A percentile compares a stretch with the other conserved stretches of the same genome.
Evolutionary conservation across 2,113 vertebrate species (phyloP).

Genomic region (Lophotis ruficrista): DNA sequence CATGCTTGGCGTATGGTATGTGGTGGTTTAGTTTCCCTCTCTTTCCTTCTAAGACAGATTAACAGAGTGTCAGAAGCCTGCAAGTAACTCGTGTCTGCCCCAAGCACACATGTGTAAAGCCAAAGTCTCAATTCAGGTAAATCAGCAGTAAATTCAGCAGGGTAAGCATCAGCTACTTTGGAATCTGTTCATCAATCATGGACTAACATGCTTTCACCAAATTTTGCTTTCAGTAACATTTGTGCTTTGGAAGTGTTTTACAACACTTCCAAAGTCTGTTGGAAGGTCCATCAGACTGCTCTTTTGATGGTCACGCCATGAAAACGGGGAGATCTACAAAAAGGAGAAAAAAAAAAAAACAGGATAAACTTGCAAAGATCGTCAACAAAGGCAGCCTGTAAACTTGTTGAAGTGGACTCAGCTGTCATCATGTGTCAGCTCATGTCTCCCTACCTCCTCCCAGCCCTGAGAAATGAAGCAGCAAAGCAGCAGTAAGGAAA

Average conservation of each 20-base stretch:
- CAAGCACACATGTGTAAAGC: fast-evolving
- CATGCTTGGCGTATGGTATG: background rate
- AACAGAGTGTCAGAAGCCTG: background rate
- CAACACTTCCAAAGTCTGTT: no score
- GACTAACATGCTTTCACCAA: background rate
- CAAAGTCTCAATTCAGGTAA: background rate
- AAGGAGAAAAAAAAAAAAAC: background rate
- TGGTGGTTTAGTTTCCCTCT: background rate
- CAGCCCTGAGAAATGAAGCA: background rate
- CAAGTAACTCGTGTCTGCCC: background rate
- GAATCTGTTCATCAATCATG: background rate
- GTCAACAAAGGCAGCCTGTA: background rate
- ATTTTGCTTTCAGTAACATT: background rate
- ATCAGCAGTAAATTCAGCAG: background rate
- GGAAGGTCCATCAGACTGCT: background rate
- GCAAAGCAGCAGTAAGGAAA: background rate
- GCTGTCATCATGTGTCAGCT: background rate
- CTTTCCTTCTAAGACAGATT: background rate
- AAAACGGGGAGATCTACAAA: background rate
- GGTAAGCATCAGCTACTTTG: background rate
- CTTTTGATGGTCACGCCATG: background rate
- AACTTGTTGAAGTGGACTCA: background rate
- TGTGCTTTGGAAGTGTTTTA: background rate
- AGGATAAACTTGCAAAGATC: background rate
- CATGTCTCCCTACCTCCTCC: background rate